Conservation (phyloP, 2,888 invertebrate species). For the Cephus sareptanus region DNA sequence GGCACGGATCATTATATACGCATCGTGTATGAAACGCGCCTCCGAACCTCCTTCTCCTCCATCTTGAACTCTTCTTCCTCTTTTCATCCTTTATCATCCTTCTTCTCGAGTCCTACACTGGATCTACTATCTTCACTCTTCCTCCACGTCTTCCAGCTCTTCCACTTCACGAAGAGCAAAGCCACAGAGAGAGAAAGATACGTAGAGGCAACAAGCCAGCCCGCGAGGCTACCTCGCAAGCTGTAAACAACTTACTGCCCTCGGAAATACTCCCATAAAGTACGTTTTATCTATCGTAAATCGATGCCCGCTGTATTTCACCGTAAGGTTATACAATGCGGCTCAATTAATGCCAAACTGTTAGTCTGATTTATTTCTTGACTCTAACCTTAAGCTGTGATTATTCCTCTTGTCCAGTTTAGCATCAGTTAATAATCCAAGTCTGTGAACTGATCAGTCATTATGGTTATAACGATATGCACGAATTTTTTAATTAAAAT, state of each 20-base stretch:
- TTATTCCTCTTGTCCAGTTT: not conserved
- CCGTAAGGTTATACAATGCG: slow-evolving; percentile 59
- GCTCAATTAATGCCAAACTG: slow-evolving; percentile 65
- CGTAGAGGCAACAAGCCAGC: slow-evolving; percentile 6
- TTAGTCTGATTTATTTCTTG: slow-evolving; percentile 63
- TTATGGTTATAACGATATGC: not conserved
- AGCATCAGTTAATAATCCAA: not conserved
- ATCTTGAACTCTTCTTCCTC: slow-evolving; percentile 13
- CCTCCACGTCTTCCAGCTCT: slow-evolving; percentile 20
- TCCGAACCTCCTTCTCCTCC: slow-evolving; percentile 18
- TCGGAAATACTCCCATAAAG: slow-evolving; percentile 64
- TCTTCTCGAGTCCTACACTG: slow-evolving; percentile 12
- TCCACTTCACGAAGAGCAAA: slow-evolving; percentile 6
- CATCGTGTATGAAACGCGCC: slow-evolving; percentile 24
- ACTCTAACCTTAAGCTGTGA: slow-evolving; percentile 29
- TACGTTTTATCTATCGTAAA: slow-evolving; percentile 65
- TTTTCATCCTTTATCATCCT: slow-evolving; percentile 16
- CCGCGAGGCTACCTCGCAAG: slow-evolving; percentile 37
- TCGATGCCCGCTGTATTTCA: slow-evolving; percentile 63
- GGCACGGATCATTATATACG: slow-evolving; percentile 53
- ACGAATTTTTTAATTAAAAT: not conserved
- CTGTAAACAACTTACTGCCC: slow-evolving; percentile 58
- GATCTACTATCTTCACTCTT: slow-evolving; percentile 9
- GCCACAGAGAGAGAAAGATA: not conserved
- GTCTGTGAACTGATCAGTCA: not conserved